These are phyloP conservation scores for Aquatica leii DNA, from an alignment of 2,888 invertebrate species.

Conservation along the genomic window DNA sequence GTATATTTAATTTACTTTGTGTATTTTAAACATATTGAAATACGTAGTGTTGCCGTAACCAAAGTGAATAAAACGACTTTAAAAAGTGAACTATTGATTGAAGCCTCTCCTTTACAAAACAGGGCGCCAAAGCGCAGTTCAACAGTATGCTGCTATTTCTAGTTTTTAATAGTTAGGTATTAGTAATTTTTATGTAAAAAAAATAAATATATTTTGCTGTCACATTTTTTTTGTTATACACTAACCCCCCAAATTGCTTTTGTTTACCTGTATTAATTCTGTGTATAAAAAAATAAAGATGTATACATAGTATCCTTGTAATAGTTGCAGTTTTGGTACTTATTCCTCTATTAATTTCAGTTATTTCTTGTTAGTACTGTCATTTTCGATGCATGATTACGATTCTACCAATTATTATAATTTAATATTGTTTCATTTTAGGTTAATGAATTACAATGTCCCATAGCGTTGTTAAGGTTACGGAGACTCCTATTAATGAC, in stretches of 20 bases:
- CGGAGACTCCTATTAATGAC: constrained; percentile 64
- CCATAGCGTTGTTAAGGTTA: constrained; percentile 59
- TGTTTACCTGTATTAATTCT: background rate
- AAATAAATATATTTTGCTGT: constrained; percentile 13
- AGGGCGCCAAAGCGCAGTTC: constrained; percentile 26
- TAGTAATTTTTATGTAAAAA: constrained; percentile 14
- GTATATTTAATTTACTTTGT: background rate
- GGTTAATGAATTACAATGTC: constrained; percentile 50
- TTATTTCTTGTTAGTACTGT: no score
- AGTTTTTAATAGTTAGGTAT: constrained; percentile 24
- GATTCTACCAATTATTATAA: no score
- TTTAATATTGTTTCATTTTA: constrained; percentile 12
- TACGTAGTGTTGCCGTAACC: background rate
- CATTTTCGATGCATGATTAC: no score
- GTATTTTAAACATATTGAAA: background rate
- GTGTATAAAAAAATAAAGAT: no score
- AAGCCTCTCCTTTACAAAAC: constrained; percentile 28
- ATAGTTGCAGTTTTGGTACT: no score
- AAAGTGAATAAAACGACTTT: background rate
- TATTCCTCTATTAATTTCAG: no score
- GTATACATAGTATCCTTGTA: no score
- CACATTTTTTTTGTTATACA: constrained; percentile 11
- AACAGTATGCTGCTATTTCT: constrained; percentile 20
- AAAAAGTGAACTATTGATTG: constrained; percentile 26
- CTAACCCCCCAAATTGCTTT: background rate